A percentile compares a stretch with the other conserved stretches of the same genome.
These are phyloP conservation scores for Burhinus oedicnemus DNA, from an alignment of 2,113 vertebrate species.

Conservation along the genomic window DNA sequence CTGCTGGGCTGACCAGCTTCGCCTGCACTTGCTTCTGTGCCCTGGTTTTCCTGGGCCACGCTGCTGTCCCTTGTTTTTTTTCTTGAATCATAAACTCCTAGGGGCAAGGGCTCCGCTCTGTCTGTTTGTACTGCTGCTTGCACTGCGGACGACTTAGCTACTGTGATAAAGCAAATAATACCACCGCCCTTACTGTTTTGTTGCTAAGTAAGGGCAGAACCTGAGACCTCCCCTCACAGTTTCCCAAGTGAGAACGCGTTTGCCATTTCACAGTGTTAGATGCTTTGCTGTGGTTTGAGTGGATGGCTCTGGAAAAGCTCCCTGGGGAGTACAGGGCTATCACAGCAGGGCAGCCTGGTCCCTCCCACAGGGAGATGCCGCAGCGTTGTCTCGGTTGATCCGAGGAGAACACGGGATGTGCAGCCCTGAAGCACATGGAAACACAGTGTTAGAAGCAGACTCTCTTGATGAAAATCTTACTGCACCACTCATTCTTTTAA, in stretches of 20 bases:
- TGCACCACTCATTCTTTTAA: neutral
- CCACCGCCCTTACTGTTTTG: neutral
- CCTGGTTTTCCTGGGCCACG: neutral
- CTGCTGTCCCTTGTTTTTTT: neutral
- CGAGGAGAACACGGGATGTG: neutral
- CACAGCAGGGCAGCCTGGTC: neutral
- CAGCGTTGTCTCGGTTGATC: rapidly evolving
- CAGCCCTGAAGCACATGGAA: neutral
- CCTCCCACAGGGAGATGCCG: neutral
- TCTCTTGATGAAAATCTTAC: neutral
- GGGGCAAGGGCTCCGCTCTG: neutral
- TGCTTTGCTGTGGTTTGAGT: neutral
- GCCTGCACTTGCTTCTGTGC: neutral
- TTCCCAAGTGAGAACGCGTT: rapidly evolving
- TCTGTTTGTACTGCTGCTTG: neutral
- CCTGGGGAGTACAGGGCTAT: neutral
- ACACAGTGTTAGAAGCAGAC: neutral
- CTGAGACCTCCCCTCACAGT: neutral
- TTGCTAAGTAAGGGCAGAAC: neutral
- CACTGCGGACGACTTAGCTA: neutral
- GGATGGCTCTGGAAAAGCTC: neutral
- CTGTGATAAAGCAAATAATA: neutral
- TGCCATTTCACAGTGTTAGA: neutral
- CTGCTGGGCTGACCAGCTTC: neutral
- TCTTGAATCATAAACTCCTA: neutral